Base-by-base conservation (phyloP, 2,797 vertebrate species). In the Merluccius polli region DNA sequence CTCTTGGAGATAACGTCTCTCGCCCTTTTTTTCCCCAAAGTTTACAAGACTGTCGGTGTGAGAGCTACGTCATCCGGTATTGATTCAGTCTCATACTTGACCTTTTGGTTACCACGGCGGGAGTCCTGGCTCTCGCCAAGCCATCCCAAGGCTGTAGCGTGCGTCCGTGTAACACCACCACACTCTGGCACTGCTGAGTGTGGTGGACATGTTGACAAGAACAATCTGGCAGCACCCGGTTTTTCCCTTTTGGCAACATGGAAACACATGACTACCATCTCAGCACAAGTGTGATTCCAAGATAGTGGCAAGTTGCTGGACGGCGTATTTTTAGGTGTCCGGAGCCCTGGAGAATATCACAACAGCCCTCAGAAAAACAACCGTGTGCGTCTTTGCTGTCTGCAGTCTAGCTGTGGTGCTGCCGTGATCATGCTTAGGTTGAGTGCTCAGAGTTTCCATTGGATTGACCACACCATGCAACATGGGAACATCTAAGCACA, bases 1-100 rank as follows among this genome's bases (percentile, higher is more conserved):
- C 69, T 81, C 81, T 82, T 72, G 0, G 86, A 80, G 33, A 79
- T 83, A 89, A 89, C 86, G 89, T 86, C 90, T 88, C 78, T 85
- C 82, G 86, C 87, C 89, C 33, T 4, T 15, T 1, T 18, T 21
- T 18, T 7, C 44, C 18, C 18, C 21, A 52, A 52, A 52, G 48
- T 52, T n/a, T 52, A n/a, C 48, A 52, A 24, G 21, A 59, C 44
- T 4, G 38, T 41, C 38, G 12, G 11, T 52, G 44, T 18, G 44
- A 52, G 44, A 15, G 36, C 24, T 27, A n/a, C 32, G 24, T 48
- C 31, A 29, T 32, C 41, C 16, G 4, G 52, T n/a, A 52, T 73
- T 21, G 4, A 7, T 71, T 79, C 73, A 65, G 70, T 80, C 21
- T 79, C 44, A 77, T 68, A 81, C 79, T 74, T 82, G 41, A 68